Evolutionary conservation across 2,113 vertebrate genomes (phyloP), one percentile per base, ranked within the genome.

Genomic region (Myiopsitta monachus): DNA sequence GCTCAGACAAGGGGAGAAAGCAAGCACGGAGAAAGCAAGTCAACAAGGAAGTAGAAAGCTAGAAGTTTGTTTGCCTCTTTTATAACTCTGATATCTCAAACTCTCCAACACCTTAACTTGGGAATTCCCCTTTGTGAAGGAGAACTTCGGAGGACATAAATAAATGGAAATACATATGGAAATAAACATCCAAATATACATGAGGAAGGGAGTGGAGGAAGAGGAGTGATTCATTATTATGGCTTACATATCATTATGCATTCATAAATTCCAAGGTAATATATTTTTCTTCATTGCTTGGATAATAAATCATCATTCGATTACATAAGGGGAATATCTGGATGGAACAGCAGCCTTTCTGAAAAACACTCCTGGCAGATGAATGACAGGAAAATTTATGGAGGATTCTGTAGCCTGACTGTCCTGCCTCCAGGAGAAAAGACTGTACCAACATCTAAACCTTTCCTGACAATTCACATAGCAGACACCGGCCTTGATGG

Each of bases 261-360:
- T 88, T 97, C 95, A 94, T 72, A 90, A 88, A 83, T 97, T 94
- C 94, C 92, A 95, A 91, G 76, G 78, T 39, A 95, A 96, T 64
- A 89, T 83, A 88, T 94, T 96, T 97, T 95, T 95, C 61, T 96
- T 86, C 85, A 61, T 95, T 97, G 75, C 84, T 94, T 81, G 82
- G 87, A 28, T 93, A 92, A 96, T 95, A 96, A 94, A 97, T 96
- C 82, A 94, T 78, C 39, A 82, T 83, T 93, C 7, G 18, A 69
- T 83, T 97, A 67, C 44, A 88, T 94, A 96, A 73, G 44, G 61
- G 66, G 94, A 96, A 41, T 87, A 92, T 80, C 76, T 94, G 92
- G 82, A 95, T 81, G 80, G 90, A 96, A 85, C 36, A 73, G 59
- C 77, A 82, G 67, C n/a, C 38, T 95, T 95, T 95, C 89, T 95